phyloP scores from a whole-genome alignment of 2,797 vertebrate species.

The Cossypha niveicapilla region DNA sequence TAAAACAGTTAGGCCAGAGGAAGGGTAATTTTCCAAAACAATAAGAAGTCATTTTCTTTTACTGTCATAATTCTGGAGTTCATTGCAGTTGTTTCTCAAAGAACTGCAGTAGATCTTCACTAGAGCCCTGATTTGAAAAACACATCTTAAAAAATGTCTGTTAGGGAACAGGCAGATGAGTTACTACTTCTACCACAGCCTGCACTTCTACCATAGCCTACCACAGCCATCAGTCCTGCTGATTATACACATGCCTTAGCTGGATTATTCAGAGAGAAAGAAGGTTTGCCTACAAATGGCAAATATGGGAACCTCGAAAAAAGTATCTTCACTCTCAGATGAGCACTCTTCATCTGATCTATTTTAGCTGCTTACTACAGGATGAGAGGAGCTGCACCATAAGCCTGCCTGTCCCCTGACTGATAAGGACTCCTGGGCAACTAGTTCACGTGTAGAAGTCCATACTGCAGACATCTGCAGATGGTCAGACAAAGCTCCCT shows the following conservation, averaged over 20 bases:
- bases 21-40: not conserved
- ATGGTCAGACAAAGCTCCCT: not conserved
- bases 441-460: not conserved
- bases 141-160: not conserved
- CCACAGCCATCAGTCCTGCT: not conserved
- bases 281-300: not conserved
- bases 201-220: not conserved
- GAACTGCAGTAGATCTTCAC: not conserved
- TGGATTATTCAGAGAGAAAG: not conserved
- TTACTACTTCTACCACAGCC: not conserved
- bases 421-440: not conserved
- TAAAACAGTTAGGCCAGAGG: not conserved
- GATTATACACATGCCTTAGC: not conserved
- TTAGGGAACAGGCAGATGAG: not conserved
- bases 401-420: not conserved
- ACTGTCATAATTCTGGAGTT: not conserved
- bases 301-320: not conserved
- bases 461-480: not conserved
- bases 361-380: not conserved
- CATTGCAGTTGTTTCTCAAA: not conserved
- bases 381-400: not conserved
- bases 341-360: not conserved
- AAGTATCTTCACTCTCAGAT: not conserved
- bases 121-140: not conserved
- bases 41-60: not conserved